These are phyloP conservation scores for Parnassius apollo DNA, from an alignment of 2,888 invertebrate genomes.

Conservation along the genomic window DNA sequence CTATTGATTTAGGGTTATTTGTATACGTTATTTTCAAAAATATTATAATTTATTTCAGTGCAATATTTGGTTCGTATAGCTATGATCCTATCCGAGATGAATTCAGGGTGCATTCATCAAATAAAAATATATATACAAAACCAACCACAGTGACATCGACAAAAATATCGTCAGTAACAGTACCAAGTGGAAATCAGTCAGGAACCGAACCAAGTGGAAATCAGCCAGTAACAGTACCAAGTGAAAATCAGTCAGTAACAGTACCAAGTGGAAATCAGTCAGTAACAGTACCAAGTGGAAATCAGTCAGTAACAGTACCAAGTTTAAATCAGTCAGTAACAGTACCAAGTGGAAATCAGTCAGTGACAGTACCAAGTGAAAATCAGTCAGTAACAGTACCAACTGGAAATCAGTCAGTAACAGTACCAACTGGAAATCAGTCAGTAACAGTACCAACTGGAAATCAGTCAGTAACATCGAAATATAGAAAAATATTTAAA, in stretches of 20 bases:
- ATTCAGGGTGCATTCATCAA: conserved; percentile 34
- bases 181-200: too few species aligned
- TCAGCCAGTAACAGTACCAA: neutral
- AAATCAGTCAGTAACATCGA: conserved; percentile 4
- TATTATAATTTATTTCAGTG: conserved; percentile 37
- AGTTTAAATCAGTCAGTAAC: neutral
- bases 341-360: too few species aligned
- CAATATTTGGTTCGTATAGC: conserved; percentile 50
- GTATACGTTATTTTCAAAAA: too few species aligned
- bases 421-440: too few species aligned
- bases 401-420: neutral
- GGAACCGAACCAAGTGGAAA: neutral
- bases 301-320: neutral
- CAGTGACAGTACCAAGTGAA: neutral
- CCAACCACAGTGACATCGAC: neutral
- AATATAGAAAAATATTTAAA: neutral
- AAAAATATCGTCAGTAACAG: neutral
- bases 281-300: neutral
- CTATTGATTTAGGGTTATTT: too few species aligned
- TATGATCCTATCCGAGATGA: conserved; percentile 40
- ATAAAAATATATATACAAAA: conserved; percentile 11
- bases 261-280: neutral
- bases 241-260: neutral
- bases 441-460: neutral
- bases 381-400: neutral